A percentile compares a stretch with the other conserved stretches of the same genome.
Evolutionary conservation across 2,113 vertebrate genomes (phyloP).

Genomic region (Cyprinus carpio): DNA sequence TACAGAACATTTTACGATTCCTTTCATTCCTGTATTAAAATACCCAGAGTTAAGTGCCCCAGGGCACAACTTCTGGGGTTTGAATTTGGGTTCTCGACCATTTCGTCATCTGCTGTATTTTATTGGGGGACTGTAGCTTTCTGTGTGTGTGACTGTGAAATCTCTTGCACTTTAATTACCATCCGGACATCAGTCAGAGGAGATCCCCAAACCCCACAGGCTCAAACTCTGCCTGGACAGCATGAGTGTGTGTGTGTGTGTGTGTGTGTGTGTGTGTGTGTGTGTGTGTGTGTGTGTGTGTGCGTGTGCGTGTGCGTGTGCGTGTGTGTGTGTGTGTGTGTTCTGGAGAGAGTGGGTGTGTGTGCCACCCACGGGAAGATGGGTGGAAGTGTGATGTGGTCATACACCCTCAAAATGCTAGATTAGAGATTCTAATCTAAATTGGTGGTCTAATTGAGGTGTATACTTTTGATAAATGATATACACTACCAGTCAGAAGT

Average conservation of each 20-base stretch:
- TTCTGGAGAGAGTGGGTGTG: slow-evolving; percentile 14
- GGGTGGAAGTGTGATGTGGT: slow-evolving; percentile 45
- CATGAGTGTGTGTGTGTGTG: not conserved
- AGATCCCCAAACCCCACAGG: not conserved
- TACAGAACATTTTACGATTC: no score
- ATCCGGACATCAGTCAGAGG: slow-evolving; percentile 4
- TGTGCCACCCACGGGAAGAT: slow-evolving; percentile 21
- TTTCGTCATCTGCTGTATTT: not conserved
- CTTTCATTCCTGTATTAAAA: no score
- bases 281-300: not conserved
- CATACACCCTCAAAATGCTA: slow-evolving; percentile 25
- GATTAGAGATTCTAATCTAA: slow-evolving; percentile 33
- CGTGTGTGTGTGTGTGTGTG: slow-evolving; percentile 9
- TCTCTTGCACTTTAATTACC: slow-evolving; percentile 69
- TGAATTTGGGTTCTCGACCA: no score
- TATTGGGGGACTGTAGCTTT: not conserved
- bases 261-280: slow-evolving; percentile 20
- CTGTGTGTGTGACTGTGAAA: not conserved
- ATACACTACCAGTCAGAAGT: not conserved
- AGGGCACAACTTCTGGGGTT: no score
- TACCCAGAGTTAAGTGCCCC: no score
- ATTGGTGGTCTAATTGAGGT: not conserved
- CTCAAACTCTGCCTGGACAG: slow-evolving; percentile 8
- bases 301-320: slow-evolving; percentile 19
- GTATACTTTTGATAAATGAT: not conserved